phyloP scores from a whole-genome alignment of 2,888 invertebrate genomes.

The Lycophotia porphyrea region DNA sequence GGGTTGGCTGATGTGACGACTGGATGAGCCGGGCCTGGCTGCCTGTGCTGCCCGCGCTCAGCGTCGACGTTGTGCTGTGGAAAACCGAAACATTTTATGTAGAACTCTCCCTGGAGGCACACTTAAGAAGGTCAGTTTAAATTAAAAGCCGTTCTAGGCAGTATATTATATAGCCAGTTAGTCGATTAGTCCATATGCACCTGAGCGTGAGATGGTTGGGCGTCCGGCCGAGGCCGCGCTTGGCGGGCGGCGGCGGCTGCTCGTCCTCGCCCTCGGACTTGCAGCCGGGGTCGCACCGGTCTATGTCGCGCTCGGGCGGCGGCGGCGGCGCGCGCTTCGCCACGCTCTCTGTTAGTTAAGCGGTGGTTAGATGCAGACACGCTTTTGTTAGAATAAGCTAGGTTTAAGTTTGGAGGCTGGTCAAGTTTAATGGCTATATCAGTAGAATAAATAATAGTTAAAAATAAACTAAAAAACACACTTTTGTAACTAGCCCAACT shows the following conservation, averaged over 20 bases:
- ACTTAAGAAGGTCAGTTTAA: not conserved
- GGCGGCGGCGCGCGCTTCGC: slow-evolving; percentile 79
- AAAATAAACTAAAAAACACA: too few species aligned
- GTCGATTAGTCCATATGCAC: slow-evolving; percentile 79
- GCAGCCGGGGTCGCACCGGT: slow-evolving; percentile 92
- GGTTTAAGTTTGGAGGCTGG: not conserved
- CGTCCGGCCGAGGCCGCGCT: slow-evolving; percentile 95
- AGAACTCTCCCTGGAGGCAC: not conserved
- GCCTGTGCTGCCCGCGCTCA: slow-evolving; percentile 98
- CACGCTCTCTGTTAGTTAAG: slow-evolving; percentile 72
- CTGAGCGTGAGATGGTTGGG: slow-evolving; percentile 97
- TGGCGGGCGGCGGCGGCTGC: slow-evolving; percentile 91
- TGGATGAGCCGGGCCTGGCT: slow-evolving; percentile 98
- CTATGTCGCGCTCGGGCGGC: slow-evolving; percentile 81
- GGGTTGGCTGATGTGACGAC: slow-evolving; percentile 97
- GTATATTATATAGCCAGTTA: not conserved
- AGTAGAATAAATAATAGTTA: too few species aligned
- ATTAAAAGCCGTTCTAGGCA: not conserved
- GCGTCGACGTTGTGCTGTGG: slow-evolving; percentile 97
- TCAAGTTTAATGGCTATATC: not conserved
- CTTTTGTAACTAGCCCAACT: too few species aligned
- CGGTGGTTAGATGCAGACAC: slow-evolving; percentile 6
- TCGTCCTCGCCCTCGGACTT: slow-evolving; percentile 97
- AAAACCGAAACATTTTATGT: slow-evolving; percentile 38
- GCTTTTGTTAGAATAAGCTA: not conserved